Evolutionary conservation across 2,888 invertebrate genomes (phyloP).

Genomic region (Euplexia lucipara): DNA sequence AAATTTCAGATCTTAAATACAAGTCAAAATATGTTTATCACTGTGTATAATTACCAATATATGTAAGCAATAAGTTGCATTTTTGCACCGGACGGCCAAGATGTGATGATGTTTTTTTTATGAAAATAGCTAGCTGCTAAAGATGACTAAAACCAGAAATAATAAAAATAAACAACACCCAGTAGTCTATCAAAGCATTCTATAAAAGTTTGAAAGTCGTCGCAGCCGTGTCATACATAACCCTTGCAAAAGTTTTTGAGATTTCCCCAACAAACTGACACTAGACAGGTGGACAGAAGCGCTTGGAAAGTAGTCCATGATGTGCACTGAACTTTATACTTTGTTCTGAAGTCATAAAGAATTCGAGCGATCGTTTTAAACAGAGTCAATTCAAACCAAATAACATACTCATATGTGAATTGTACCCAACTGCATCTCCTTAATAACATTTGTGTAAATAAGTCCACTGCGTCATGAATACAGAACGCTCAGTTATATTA

Average conservation of each 20-base stretch:
- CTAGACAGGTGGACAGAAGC: conserved; percentile 16
- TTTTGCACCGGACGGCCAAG: too few relatives aligned
- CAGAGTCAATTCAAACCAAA: conserved; percentile 12
- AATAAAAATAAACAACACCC: too few relatives aligned
- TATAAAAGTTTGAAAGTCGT: not conserved
- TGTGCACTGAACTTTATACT: conserved; percentile 30
- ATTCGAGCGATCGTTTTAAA: conserved; percentile 30
- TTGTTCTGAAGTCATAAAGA: conserved; percentile 32
- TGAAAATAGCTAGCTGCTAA: too few relatives aligned
- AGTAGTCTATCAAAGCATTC: not conserved
- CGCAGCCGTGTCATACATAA: too few relatives aligned
- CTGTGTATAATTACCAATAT: too few relatives aligned
- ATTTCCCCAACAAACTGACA: conserved; percentile 20
- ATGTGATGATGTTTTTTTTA: too few relatives aligned
- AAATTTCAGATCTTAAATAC: too few relatives aligned
- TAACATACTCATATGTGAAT: conserved; percentile 9
- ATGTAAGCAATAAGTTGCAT: too few relatives aligned
- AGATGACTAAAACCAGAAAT: too few relatives aligned
- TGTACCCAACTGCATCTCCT: conserved; percentile 23
- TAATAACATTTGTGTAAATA: conserved; percentile 50
- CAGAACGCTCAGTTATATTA: conserved; percentile 53
- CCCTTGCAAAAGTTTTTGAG: conserved; percentile 1
- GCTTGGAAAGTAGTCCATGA: conserved; percentile 30
- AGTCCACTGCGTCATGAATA: conserved; percentile 53
- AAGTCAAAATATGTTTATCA: too few relatives aligned